Percentiles rank a stretch among this genome's conserved stretches.
Evolutionary conservation across 2,797 vertebrate species (phyloP).

Genomic region (Pristis pectinata): DNA sequence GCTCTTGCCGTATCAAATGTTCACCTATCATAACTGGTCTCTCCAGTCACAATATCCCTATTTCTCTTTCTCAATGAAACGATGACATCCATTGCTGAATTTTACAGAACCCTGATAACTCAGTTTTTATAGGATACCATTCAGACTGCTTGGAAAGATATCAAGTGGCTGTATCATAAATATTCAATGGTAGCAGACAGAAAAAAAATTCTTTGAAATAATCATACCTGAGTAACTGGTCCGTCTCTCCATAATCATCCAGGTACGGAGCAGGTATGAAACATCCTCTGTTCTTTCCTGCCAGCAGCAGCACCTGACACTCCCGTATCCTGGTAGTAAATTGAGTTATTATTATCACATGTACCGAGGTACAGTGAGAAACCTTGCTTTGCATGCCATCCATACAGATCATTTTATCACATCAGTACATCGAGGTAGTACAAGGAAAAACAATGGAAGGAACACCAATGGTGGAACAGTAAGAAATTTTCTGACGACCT

Average conservation of each 20-base stretch:
- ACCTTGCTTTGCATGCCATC: too few relatives aligned
- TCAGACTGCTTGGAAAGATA: not conserved
- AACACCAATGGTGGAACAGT: not conserved
- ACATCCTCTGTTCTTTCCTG: conserved; percentile 86
- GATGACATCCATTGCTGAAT: not conserved
- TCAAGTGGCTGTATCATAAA: not conserved
- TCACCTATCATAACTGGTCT: too few relatives aligned
- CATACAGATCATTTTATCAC: too few relatives aligned
- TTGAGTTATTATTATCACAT: too few relatives aligned
- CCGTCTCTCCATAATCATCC: conserved; percentile 98
- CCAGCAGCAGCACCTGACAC: conserved; percentile 88
- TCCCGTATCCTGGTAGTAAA: conserved; percentile 75
- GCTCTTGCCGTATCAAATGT: too few relatives aligned
- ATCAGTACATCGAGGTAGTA: too few relatives aligned
- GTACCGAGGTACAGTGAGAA: too few relatives aligned
- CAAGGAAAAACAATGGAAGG: too few relatives aligned
- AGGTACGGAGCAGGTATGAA: conserved; percentile 89
- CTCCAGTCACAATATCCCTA: too few relatives aligned
- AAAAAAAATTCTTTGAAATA: not conserved
- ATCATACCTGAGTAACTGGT: conserved; percentile 82
- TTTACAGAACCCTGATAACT: not conserved
- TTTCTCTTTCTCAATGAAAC: not conserved
- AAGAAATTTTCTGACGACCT: not conserved
- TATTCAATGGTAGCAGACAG: not conserved
- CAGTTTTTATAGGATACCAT: not conserved